These are phyloP conservation scores for Oenanthe oenanthe DNA, from an alignment of 2,113 vertebrate species.

Conservation along the genomic window DNA sequence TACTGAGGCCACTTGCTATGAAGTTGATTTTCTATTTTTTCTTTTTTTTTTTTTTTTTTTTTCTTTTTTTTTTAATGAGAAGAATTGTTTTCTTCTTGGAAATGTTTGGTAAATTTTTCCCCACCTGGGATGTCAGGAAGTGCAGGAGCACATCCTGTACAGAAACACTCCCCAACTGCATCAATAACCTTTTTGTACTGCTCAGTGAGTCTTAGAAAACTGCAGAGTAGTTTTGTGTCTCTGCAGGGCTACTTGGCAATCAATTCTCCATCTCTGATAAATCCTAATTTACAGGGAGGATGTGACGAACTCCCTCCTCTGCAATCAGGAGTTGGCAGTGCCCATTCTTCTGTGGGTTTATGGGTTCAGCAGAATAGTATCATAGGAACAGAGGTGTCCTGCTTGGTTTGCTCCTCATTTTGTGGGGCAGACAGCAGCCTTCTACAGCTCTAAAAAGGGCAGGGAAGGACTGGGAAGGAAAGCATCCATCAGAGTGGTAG, in stretches of 20 bases:
- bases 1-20: background rate
- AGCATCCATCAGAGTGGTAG: background rate
- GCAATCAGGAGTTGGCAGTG: background rate
- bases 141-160: background rate
- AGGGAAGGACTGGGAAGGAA: background rate
- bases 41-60: background rate
- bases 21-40: background rate
- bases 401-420: background rate
- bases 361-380: background rate
- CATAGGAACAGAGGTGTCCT: background rate
- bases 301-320: background rate
- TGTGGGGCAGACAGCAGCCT: background rate
- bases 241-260: background rate
- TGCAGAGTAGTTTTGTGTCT: background rate
- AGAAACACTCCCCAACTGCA: background rate
- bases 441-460: background rate
- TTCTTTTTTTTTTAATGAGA: background rate
- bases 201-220: background rate
- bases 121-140: background rate
- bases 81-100: background rate
- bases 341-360: accelerated
- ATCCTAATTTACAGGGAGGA: background rate
- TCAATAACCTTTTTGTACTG: background rate
- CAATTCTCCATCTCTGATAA: background rate
- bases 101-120: background rate